Evolutionary conservation across 1,140 invertebrate genomes (phyloP), one percentile per base, ranked within the genome.

Genomic region (Catajapyx aquilonaris): DNA sequence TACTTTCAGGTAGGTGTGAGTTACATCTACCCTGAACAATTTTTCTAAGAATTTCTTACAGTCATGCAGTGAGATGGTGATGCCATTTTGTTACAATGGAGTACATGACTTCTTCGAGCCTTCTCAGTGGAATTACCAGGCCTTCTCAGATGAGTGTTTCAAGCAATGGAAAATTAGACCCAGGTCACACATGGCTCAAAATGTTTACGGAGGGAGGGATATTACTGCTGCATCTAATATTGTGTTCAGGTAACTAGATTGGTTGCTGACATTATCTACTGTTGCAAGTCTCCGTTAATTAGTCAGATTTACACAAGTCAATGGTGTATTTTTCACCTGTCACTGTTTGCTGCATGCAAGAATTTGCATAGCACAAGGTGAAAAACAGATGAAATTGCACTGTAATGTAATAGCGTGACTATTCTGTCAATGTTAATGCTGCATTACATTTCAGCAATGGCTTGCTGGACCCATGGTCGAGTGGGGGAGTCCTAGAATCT

Each of bases 41-140:
- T n/a, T n/a, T n/a, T n/a, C n/a, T n/a, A n/a, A n/a, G n/a, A n/a
- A 28, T 17, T 41, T 47, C 47, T 64, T 57, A 42, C 60, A 90
- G 72, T 64, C 75, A 5, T 96, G 91, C 52, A 90, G 87, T 19
- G 90, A 97, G 59, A 91, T 96, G 78, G 75, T 93, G 31, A 88
- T 93, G 77, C 86, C 86, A 0, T 74, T 84, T 58, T 95, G 91
- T 55, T 60, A 68, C 4, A 70, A 76, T 46, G 78, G 79, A 11
- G 49, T 61, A 9, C 62, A 70, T 19, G 83, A 85, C 45, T 87
- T 96, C 73, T 94, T 90, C 56, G 76, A 84, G 48, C 60, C 68
- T 2, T 42, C 48, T 0, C 38, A 60, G 0, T 94, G 86, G 85
- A 66, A 90, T 58, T 68, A 81, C 21, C 64, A 67, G 5, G 45